Evolutionary conservation across 2,797 vertebrate genomes (phyloP).

Genomic region (Lacerta viridis): DNA sequence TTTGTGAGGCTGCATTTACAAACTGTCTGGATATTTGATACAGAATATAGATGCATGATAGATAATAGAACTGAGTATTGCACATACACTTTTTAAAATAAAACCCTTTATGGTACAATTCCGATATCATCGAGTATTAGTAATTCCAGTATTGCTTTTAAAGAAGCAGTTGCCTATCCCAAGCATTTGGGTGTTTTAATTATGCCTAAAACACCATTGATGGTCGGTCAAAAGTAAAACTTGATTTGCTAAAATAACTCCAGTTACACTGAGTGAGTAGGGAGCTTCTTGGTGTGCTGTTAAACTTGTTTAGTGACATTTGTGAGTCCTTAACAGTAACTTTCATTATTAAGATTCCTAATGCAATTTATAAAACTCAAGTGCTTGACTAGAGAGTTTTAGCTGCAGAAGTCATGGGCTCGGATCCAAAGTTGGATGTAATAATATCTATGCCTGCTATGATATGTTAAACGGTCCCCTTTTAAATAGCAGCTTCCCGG

Average conservation of each 20-base stretch:
- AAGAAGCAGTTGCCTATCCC: not conserved
- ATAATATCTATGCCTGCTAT: not conserved
- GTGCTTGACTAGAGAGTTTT: not conserved
- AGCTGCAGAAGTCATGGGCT: not conserved
- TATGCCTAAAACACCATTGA: not conserved
- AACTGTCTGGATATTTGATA: not conserved
- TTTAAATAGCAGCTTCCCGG: not conserved
- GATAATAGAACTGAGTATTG: not conserved
- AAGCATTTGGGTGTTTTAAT: not conserved
- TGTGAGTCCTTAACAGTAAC: slow-evolving; percentile 4
- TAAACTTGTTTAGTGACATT: not conserved
- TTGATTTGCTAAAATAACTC: not conserved
- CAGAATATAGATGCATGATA: not conserved
- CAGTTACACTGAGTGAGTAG: not conserved
- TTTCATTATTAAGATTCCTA: not conserved
- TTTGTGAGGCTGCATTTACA: not conserved
- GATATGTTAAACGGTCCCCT: not conserved
- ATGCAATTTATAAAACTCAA: not conserved
- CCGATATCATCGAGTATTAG: not conserved
- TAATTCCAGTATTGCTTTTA: not conserved
- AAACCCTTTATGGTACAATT: not conserved
- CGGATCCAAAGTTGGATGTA: not conserved
- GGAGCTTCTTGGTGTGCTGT: not conserved
- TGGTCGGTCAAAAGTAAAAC: not conserved
- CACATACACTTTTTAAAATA: not conserved